Percentiles rank a stretch among this genome's conserved stretches.
phyloP scores from a whole-genome alignment of 1,140 invertebrate species.

The Anthonomus grandis region DNA sequence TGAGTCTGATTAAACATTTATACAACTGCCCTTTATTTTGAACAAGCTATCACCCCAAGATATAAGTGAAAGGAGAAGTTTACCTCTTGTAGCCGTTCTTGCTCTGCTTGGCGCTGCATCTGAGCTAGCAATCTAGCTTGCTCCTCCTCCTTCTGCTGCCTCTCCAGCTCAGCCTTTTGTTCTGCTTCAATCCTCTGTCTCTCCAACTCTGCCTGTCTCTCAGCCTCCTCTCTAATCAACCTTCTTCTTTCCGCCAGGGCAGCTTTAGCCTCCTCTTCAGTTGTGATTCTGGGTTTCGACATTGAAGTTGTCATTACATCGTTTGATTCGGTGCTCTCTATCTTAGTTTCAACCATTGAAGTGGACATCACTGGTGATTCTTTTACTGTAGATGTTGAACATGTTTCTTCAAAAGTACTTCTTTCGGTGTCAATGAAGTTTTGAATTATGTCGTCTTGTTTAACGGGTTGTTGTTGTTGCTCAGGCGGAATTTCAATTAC shows the following conservation, averaged over 20 bases:
- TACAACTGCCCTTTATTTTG: no score
- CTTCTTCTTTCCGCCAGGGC: slow-evolving; percentile 80
- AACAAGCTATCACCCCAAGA: not conserved
- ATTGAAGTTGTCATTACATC: slow-evolving; percentile 57
- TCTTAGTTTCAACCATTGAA: not conserved
- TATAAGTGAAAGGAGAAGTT: slow-evolving; percentile 32
- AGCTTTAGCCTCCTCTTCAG: slow-evolving; percentile 86
- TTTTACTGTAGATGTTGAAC: not conserved
- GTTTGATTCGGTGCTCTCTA: not conserved
- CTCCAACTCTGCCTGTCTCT: slow-evolving; percentile 79
- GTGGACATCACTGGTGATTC: not conserved
- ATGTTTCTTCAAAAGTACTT: slow-evolving; percentile 6
- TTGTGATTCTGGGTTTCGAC: slow-evolving; percentile 70
- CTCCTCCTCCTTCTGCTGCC: slow-evolving; percentile 75
- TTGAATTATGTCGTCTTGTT: slow-evolving; percentile 12
- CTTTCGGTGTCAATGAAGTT: slow-evolving; percentile 20
- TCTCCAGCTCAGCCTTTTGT: slow-evolving; percentile 69
- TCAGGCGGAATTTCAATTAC: slow-evolving; percentile 3
- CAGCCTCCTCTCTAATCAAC: slow-evolving; percentile 79
- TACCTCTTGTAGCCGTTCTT: slow-evolving; percentile 68
- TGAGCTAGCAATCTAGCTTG: slow-evolving; percentile 73
- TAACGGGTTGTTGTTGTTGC: slow-evolving; percentile 1
- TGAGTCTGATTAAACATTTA: no score
- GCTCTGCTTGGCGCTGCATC: slow-evolving; percentile 68
- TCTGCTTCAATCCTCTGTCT: slow-evolving; percentile 70